phyloP scores from a whole-genome alignment of 2,888 invertebrate genomes.

The Caenorhabditis sp. region DNA sequence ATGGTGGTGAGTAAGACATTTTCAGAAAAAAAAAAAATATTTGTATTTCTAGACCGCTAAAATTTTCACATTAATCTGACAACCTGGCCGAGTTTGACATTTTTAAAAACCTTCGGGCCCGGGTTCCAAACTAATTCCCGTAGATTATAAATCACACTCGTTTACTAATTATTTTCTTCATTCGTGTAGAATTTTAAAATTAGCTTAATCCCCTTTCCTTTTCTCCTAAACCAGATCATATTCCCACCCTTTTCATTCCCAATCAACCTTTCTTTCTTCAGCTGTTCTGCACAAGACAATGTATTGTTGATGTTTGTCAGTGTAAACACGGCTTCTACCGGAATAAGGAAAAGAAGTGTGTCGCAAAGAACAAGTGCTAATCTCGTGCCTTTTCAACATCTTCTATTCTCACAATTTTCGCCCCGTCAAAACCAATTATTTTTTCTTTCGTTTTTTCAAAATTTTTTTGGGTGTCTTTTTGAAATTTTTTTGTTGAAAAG shows the following conservation, averaged over 20 bases:
- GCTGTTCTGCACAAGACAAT: slow-evolving; percentile 37
- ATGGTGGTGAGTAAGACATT: slow-evolving; percentile 16
- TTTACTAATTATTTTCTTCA: too few species aligned
- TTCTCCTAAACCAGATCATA: too few species aligned
- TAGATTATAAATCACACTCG: too few species aligned
- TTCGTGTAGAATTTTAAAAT: too few species aligned
- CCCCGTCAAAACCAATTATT: slow-evolving; percentile 2
- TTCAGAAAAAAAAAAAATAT: too few species aligned
- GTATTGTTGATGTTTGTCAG: slow-evolving; percentile 30
- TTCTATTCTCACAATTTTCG: slow-evolving; percentile 3
- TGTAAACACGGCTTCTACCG: slow-evolving; percentile 37
- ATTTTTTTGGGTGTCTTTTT: background rate
- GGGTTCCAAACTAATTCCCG: too few species aligned
- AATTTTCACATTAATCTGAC: too few species aligned
- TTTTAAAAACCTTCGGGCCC: too few species aligned
- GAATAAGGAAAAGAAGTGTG: slow-evolving; percentile 37
- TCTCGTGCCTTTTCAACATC: background rate
- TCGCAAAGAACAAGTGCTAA: slow-evolving; percentile 25
- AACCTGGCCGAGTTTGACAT: too few species aligned
- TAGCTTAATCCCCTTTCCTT: background rate
- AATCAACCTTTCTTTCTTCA: slow-evolving; percentile 7
- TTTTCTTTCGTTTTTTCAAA: background rate
- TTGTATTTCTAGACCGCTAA: too few species aligned
- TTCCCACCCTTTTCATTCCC: background rate
- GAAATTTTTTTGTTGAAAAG: background rate